Conservation (phyloP, 2,797 vertebrate genomes). For the Halcyon chelicuti region DNA sequence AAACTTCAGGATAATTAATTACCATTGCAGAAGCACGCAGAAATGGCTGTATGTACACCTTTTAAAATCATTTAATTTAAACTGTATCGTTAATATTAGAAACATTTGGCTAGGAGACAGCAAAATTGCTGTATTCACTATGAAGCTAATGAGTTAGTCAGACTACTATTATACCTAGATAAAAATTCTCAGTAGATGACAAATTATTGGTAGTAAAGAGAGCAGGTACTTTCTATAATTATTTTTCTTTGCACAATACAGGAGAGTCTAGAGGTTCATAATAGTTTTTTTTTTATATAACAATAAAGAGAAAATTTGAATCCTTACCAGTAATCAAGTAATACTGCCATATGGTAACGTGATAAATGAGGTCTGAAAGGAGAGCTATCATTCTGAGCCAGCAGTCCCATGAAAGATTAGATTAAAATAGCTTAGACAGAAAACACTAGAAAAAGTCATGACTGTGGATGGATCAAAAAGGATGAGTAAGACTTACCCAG, state of each 20-base stretch:
- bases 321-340: slow-evolving; percentile 9
- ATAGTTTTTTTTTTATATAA: not conserved
- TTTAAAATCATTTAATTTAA: not conserved
- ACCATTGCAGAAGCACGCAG: not conserved
- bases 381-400: slow-evolving; percentile 9
- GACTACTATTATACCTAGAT: not conserved
- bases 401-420: not conserved
- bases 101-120: slow-evolving; percentile 32
- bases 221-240: not conserved
- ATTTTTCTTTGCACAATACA: not conserved
- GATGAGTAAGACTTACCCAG: not conserved
- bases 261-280: not conserved
- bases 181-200: not conserved
- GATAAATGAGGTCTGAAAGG: slow-evolving; percentile 46
- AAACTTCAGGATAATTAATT: not conserved
- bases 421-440: not conserved
- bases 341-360: not conserved
- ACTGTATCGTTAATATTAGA: not conserved
- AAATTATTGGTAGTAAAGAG: slow-evolving; percentile 47
- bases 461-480: not conserved
- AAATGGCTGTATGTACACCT: not conserved
- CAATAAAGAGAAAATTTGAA: slow-evolving; percentile 11
- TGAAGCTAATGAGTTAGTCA: slow-evolving; percentile 20
- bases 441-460: not conserved
- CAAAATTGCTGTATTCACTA: slow-evolving; percentile 25